These are phyloP conservation scores for Pseudolycoriella hygida DNA, from an alignment of 2,888 invertebrate genomes.

Conservation along the genomic window DNA sequence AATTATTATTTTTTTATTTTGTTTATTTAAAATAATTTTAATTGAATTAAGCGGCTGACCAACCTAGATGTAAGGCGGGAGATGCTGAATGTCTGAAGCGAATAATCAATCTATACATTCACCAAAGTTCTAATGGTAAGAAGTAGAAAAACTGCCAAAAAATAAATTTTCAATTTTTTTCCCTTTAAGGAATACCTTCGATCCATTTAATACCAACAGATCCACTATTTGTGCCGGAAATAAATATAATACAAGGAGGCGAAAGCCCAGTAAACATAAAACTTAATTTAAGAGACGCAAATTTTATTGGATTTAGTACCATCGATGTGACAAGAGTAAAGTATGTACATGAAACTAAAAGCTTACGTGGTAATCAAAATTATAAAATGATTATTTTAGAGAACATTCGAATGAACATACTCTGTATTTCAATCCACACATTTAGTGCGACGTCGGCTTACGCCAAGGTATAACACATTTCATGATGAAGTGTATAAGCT, in stretches of 20 bases:
- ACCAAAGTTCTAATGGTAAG: not conserved
- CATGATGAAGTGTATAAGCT: no score
- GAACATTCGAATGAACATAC: no score
- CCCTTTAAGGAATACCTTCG: constrained; percentile 16
- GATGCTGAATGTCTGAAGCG: not conserved
- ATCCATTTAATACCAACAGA: constrained; percentile 19
- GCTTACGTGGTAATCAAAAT: no score
- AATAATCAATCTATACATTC: not conserved
- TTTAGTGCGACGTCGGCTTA: no score
- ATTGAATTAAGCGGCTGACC: not conserved
- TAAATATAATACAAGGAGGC: constrained; percentile 17
- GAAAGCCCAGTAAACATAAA: constrained; percentile 23
- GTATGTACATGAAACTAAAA: not conserved
- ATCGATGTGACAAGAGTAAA: not conserved
- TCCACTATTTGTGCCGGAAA: constrained; percentile 20
- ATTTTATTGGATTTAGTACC: constrained; percentile 17
- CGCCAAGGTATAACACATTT: no score
- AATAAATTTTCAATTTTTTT: not conserved
- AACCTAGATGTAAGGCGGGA: not conserved
- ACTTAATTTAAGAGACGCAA: constrained; percentile 18
- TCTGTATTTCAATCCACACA: no score
- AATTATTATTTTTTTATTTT: no score
- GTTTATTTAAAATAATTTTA: no score
- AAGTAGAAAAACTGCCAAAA: not conserved
- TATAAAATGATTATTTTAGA: no score